phyloP scores from a whole-genome alignment of 2,797 vertebrate genomes.

The Clarias pachynema region DNA sequence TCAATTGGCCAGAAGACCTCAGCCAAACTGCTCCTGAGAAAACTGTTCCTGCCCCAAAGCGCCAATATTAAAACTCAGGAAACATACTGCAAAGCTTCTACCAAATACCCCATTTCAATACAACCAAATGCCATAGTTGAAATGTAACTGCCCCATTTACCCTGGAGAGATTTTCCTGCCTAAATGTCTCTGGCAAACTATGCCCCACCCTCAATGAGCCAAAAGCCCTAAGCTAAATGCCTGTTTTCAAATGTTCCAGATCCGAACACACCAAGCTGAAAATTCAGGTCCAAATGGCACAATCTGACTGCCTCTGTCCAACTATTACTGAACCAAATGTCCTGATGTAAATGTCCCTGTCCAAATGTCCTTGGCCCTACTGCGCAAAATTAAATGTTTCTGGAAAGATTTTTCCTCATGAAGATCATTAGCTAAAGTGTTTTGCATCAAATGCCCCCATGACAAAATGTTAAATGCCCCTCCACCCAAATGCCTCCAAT shows the following conservation, averaged over 20 bases:
- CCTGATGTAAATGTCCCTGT: neutral
- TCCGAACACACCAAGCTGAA: neutral
- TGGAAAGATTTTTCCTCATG: constrained; percentile 1
- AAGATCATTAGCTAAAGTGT: neutral
- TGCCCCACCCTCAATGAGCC: neutral
- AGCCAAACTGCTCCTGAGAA: neutral
- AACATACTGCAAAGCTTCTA: neutral
- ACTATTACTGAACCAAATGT: neutral
- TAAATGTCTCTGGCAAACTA: constrained; percentile 1
- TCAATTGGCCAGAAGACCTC: too few species aligned
- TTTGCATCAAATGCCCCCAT: neutral
- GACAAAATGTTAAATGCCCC: neutral
- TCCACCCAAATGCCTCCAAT: neutral
- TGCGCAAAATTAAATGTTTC: neutral
- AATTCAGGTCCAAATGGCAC: neutral
- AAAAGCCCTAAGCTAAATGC: constrained; percentile 6
- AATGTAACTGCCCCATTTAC: neutral
- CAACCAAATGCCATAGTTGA: neutral
- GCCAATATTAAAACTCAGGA: neutral
- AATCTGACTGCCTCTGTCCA: neutral
- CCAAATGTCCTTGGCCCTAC: neutral
- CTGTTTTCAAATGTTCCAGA: neutral
- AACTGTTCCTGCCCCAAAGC: neutral
- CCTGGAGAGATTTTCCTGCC: neutral
- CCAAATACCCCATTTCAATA: neutral